Base-by-base conservation (phyloP, 1,140 invertebrate genomes). In the Neodiprion pinetum region DNA sequence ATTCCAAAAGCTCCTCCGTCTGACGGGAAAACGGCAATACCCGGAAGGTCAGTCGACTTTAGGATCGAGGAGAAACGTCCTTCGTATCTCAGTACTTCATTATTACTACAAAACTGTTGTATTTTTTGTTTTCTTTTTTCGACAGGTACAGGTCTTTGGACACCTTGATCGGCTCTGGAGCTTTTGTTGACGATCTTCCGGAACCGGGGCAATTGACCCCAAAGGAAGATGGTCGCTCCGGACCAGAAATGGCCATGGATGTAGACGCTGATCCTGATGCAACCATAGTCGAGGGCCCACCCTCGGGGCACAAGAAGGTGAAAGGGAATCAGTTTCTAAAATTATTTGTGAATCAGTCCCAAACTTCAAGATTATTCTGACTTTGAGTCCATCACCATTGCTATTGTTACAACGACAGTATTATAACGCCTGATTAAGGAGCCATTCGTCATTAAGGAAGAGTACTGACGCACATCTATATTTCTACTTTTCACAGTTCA, bases 401-500 rank as follows among this genome's bases (percentile, higher is more conserved):
- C 17, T 21, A 21, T 40, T 40, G 5, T 40, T 40, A 5, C 28
- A 40, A 40, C 17, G 1, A 40, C 28, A 40, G 28, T 21, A 21
- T 5, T 40, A 40, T 40, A 40, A 40, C 5, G 1, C 28, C 28
- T 40, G 28, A 40, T 3, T 5, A 40, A 40, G 28, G 28, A 40
- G 28, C 28, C 28, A 40, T 40, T 4, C 28, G 28, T 3, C 28
- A 40, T 40, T 40, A 5, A 40, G 28, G 28, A 40, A 40, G 28
- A 40, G 28, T 40, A 5, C 5, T 40, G 28, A 40, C 28, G 2
- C 5, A 40, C 28, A 40, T 40, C 28, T 21, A 28, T 21, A 69
- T 69, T 69, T 11, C 17, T 69, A 9, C 68, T 69, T 23, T 69
- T 69, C 23, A 7, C 68, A 69, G 68, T 69, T 23, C 23, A 14